Conservation (phyloP, 2,113 vertebrate species). For the Petaurus breviceps region DNA sequence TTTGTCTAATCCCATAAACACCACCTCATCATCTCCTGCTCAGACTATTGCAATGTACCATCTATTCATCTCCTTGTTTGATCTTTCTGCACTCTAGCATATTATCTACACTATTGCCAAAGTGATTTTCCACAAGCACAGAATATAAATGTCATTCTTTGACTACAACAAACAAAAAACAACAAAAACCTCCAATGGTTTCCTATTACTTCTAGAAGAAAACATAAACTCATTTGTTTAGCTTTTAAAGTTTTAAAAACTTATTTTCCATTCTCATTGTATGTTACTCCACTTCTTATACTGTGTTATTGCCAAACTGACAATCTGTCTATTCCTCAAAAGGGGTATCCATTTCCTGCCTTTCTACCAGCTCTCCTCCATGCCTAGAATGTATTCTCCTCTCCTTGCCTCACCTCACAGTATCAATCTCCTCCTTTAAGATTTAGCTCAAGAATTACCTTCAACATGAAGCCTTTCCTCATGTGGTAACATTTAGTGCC, state of each 20-base stretch:
- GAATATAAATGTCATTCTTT: background rate
- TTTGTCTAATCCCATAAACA: background rate
- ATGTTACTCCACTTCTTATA: background rate
- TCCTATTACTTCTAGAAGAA: background rate
- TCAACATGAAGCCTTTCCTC: background rate
- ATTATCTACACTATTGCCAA: background rate
- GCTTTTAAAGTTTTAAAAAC: background rate
- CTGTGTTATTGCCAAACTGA: background rate
- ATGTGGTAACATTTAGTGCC: background rate
- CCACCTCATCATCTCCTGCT: background rate
- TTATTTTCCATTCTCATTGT: background rate
- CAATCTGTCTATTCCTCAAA: background rate
- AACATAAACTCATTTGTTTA: background rate
- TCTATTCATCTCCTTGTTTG: background rate
- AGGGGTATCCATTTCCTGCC: background rate
- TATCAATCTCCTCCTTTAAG: background rate
- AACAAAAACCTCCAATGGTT: background rate
- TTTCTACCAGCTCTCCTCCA: background rate
- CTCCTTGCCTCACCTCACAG: background rate
- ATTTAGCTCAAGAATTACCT: background rate
- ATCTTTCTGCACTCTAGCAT: background rate
- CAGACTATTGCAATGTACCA: background rate
- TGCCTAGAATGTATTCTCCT: background rate
- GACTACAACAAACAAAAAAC: background rate
- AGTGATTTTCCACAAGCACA: background rate